Conservation (phyloP, 2,888 invertebrate species). For the Eurytoma californica region DNA sequence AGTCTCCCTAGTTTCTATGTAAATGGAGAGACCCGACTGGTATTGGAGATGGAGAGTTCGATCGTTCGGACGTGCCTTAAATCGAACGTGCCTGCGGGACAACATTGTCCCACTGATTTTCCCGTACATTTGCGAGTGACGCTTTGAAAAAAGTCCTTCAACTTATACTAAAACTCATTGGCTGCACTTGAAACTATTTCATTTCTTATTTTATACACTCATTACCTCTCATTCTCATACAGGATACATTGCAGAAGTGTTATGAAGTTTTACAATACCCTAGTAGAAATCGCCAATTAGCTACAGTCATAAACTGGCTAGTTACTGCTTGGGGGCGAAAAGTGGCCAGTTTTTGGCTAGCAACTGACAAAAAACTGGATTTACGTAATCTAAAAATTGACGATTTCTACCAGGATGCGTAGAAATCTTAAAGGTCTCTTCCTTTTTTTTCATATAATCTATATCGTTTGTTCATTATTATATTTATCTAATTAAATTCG, state of each 20-base stretch:
- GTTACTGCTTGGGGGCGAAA: too few relatives aligned
- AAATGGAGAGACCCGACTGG: slow-evolving; percentile 58
- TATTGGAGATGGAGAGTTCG: slow-evolving; percentile 28
- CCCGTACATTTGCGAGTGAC: slow-evolving; percentile 35
- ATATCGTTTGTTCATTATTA: too few relatives aligned
- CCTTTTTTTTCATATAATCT: too few relatives aligned
- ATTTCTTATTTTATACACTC: background rate
- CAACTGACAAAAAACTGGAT: too few relatives aligned
- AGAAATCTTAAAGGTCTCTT: too few relatives aligned
- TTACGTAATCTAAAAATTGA: too few relatives aligned
- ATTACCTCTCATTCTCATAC: slow-evolving; percentile 8
- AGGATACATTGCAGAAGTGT: background rate
- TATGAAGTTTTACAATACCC: background rate
- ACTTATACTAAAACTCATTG: slow-evolving; percentile 36
- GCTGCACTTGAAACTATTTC: slow-evolving; percentile 1
- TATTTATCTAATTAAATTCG: too few relatives aligned
- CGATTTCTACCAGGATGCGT: too few relatives aligned
- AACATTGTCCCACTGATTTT: slow-evolving; percentile 41
- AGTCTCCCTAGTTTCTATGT: slow-evolving; percentile 64
- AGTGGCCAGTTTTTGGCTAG: too few relatives aligned
- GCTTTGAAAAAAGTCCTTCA: slow-evolving; percentile 9
- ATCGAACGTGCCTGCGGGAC: slow-evolving; percentile 55
- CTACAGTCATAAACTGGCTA: too few relatives aligned
- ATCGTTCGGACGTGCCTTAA: slow-evolving; percentile 58
- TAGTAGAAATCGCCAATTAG: too few relatives aligned